Percentiles rank a stretch among this genome's conserved stretches.
Evolutionary conservation across 2,113 vertebrate genomes (phyloP).

Genomic region (Rhinogobius similis): DNA sequence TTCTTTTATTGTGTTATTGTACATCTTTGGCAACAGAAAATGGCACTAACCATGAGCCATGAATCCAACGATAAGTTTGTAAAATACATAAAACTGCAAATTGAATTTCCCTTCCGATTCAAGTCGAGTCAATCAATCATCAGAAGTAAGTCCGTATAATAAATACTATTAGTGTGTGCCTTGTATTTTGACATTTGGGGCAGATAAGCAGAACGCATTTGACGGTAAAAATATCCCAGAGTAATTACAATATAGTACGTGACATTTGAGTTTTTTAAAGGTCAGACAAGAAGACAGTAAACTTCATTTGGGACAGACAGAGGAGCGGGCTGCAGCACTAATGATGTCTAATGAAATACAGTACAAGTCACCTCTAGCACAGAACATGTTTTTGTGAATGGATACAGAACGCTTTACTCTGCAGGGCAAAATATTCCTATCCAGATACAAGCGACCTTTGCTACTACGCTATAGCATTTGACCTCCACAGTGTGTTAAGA

Average conservation of each 20-base stretch:
- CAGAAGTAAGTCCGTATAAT: not conserved
- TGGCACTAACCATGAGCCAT: too few species aligned
- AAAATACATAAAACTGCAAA: too few species aligned
- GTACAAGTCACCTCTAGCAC: conserved; percentile 36
- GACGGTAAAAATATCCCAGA: conserved; percentile 9
- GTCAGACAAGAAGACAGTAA: conserved; percentile 42
- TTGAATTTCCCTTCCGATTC: too few species aligned
- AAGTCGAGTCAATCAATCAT: not conserved
- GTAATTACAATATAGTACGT: conserved; percentile 30
- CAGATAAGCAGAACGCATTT: conserved; percentile 36
- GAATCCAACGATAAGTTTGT: too few species aligned
- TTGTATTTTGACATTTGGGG: conserved; percentile 46
- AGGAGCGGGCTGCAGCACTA: conserved; percentile 10
- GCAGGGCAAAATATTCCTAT: conserved; percentile 19
- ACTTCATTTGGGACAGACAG: conserved; percentile 38
- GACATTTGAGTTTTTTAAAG: conserved; percentile 55
- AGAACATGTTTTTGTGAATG: conserved; percentile 35
- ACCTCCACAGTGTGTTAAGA: not conserved
- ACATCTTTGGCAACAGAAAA: too few species aligned
- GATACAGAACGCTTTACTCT: conserved; percentile 18
- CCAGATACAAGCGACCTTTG: too few species aligned
- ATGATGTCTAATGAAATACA: conserved; percentile 19
- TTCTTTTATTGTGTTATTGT: too few species aligned
- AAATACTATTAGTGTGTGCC: conserved; percentile 7
- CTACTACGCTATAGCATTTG: too few species aligned